Conservation (phyloP, 2,113 vertebrate genomes). For the Petroica traversi region DNA sequence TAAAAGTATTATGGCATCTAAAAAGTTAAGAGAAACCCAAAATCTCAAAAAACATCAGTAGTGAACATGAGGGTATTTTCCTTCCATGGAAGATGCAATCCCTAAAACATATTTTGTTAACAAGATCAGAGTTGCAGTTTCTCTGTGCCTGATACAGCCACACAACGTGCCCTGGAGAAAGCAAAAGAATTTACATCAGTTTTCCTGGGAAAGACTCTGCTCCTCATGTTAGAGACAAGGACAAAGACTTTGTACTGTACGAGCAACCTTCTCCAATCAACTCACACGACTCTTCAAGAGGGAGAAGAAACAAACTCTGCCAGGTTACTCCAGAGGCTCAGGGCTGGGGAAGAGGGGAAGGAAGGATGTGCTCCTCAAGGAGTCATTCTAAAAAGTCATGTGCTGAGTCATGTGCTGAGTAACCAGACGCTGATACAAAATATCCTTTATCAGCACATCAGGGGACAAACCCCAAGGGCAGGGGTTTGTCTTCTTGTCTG, state of each 20-base stretch:
- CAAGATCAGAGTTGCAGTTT: background rate
- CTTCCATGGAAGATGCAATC: background rate
- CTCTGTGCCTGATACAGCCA: background rate
- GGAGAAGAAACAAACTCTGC: background rate
- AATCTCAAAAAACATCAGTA: background rate
- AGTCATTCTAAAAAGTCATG: background rate
- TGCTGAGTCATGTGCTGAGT: background rate
- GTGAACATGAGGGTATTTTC: accelerated
- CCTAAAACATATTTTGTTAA: background rate
- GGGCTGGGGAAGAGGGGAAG: background rate
- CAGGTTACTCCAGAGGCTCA: background rate
- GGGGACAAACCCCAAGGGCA: background rate
- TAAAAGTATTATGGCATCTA: background rate
- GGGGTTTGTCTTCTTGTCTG: no score
- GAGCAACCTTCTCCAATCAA: background rate
- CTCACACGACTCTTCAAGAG: no score
- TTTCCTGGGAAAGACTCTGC: background rate
- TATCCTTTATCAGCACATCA: background rate
- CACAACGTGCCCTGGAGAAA: background rate
- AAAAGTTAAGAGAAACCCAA: background rate
- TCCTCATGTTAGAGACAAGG: background rate
- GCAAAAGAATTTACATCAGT: background rate
- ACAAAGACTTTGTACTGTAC: background rate
- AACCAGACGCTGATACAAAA: background rate
- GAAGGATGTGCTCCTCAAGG: accelerated